Conservation (phyloP, 2,797 vertebrate genomes). For the Gymnoscopelus microlampas region DNA sequence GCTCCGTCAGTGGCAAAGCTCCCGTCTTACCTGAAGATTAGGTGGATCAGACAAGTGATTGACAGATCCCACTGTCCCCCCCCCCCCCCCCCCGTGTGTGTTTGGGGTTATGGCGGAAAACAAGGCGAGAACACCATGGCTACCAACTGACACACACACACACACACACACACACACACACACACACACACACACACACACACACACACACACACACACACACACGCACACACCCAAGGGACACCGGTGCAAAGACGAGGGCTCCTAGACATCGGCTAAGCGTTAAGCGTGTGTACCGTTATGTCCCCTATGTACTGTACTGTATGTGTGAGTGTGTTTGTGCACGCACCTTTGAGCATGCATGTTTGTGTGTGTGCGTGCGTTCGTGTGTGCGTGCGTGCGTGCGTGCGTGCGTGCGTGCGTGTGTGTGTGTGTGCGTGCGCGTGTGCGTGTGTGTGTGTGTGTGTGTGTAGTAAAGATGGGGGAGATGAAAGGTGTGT, state of each 20-base stretch:
- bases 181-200: too few relatives aligned
- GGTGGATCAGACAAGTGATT: conserved; percentile 77
- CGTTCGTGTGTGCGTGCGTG: conserved; percentile 14
- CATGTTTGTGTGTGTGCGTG: conserved; percentile 12
- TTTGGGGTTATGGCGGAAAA: too few relatives aligned
- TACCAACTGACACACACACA: neutral
- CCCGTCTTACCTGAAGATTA: conserved; percentile 81
- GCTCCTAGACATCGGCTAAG: conserved; percentile 31
- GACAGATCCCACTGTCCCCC: conserved; percentile 52
- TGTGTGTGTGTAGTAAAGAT: conserved; percentile 51
- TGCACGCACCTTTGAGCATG: conserved; percentile 40
- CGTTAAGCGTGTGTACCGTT: conserved; percentile 13
- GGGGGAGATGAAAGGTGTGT: conserved; percentile 73
- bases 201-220: too few relatives aligned
- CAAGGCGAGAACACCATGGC: too few relatives aligned
- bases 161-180: conserved; percentile 1
- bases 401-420: conserved; percentile 42
- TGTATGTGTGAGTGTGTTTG: conserved; percentile 9
- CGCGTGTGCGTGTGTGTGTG: conserved; percentile 44
- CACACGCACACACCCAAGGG: conserved; percentile 16
- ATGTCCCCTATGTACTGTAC: neutral
- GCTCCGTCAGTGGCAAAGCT: conserved; percentile 70
- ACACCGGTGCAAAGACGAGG: neutral
- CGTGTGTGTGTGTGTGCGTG: conserved; percentile 11
- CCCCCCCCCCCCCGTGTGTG: too few relatives aligned